Conservation (phyloP, 53 echinoderm and acorn worm genomes). For the Temnopleurus reevesii region DNA sequence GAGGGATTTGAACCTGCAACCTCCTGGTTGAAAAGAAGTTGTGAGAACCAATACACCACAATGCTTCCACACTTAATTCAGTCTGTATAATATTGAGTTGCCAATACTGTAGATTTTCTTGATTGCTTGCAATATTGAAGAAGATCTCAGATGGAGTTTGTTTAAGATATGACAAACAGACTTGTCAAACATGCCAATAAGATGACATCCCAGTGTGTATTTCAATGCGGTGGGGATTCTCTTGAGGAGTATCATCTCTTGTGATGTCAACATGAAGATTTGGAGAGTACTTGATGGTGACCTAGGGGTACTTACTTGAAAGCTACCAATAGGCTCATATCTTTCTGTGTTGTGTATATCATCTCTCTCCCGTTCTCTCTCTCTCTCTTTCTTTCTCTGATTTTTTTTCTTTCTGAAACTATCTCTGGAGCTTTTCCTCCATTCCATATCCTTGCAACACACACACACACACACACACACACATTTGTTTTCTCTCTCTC, state of each 20-base stretch:
- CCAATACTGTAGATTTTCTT: background rate
- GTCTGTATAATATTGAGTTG: too few species aligned
- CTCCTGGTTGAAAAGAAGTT: too few species aligned
- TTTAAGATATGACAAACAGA: slow-evolving; percentile 58
- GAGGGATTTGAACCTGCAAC: too few species aligned
- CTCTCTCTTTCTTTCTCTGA: background rate
- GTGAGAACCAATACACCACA: too few species aligned
- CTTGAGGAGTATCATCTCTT: background rate
- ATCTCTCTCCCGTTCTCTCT: background rate
- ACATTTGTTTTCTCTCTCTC: too few species aligned
- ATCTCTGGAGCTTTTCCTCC: too few species aligned
- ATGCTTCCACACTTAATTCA: too few species aligned
- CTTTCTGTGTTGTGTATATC: background rate
- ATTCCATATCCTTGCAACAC: too few species aligned
- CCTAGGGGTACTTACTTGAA: background rate
- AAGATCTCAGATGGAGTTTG: slow-evolving; percentile 42
- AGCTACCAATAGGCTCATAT: too few species aligned
- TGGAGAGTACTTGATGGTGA: background rate
- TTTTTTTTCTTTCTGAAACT: background rate
- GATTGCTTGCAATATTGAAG: slow-evolving; percentile 16
- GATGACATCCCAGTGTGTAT: background rate
- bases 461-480: too few species aligned
- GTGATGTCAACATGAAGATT: background rate
- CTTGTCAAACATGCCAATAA: slow-evolving; percentile 23
- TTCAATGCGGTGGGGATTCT: background rate